These are phyloP conservation scores for Notiomystis cincta DNA, from an alignment of 2,113 vertebrate species.

Conservation along the genomic window DNA sequence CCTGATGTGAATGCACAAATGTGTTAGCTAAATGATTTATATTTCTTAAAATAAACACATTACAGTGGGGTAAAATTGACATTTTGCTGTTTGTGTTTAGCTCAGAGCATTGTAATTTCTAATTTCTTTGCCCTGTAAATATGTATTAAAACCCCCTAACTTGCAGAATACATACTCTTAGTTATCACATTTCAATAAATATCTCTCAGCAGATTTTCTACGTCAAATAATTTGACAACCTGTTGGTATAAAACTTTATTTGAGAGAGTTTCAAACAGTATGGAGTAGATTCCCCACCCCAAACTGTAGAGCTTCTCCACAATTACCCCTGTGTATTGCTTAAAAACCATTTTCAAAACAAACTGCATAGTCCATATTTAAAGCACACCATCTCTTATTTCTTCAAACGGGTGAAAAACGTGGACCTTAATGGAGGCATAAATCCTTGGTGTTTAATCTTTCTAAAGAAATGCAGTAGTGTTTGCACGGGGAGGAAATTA, in stretches of 20 bases:
- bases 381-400: background rate
- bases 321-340: background rate
- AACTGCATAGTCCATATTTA: background rate
- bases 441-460: background rate
- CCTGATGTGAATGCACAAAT: background rate
- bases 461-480: background rate
- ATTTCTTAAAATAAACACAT: background rate
- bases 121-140: background rate
- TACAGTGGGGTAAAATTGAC: background rate
- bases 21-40: background rate
- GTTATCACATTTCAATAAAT: background rate
- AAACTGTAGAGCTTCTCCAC: background rate
- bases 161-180: background rate
- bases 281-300: background rate
- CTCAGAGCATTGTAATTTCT: background rate
- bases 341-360: background rate
- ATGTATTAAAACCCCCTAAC: background rate
- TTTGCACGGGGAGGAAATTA: background rate
- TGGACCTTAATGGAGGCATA: background rate
- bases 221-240: background rate
- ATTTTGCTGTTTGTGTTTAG: background rate
- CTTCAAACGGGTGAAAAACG: background rate
- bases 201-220: background rate
- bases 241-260: background rate
- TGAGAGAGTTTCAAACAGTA: background rate